A percentile compares a stretch with the other conserved stretches of the same genome.
Evolutionary conservation across 2,113 vertebrate species (phyloP).

Genomic region (Pachypanchax playfairii): DNA sequence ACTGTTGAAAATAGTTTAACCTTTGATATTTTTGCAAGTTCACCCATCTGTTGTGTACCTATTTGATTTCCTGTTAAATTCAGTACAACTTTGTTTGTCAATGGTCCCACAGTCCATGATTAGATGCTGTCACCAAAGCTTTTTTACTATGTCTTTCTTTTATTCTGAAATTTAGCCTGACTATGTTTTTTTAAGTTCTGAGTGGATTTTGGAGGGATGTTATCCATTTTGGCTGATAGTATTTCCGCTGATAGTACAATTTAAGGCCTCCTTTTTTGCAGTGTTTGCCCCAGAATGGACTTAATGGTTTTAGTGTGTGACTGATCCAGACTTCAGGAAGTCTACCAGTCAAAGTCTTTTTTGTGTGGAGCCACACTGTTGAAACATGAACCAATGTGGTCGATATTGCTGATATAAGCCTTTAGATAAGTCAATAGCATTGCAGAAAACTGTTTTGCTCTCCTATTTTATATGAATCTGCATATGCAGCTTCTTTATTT

Average conservation of each 20-base stretch:
- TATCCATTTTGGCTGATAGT: no score
- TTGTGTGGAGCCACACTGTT: background rate
- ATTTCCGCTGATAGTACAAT: no score
- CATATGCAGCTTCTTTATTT: background rate
- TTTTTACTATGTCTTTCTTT: conserved; percentile 13
- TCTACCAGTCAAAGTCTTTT: background rate
- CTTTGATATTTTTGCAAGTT: conserved; percentile 31
- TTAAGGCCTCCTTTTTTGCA: no score
- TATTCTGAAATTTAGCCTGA: no score
- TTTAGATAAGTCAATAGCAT: background rate
- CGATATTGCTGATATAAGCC: background rate
- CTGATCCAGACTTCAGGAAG: background rate
- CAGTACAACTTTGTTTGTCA: conserved; percentile 11
- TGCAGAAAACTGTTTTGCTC: background rate
- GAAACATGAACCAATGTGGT: background rate
- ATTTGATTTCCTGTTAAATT: conserved; percentile 27
- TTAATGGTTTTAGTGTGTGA: background rate
- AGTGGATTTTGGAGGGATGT: no score
- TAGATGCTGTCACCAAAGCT: conserved; percentile 37
- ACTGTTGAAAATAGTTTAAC: conserved; percentile 30
- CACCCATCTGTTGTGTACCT: conserved; percentile 22
- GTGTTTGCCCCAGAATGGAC: no score
- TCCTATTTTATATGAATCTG: background rate
- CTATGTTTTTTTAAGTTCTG: no score
- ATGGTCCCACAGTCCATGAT: conserved; percentile 50